Evolutionary conservation across 2,888 invertebrate species (phyloP).

Genomic region (Chalcis sispes): DNA sequence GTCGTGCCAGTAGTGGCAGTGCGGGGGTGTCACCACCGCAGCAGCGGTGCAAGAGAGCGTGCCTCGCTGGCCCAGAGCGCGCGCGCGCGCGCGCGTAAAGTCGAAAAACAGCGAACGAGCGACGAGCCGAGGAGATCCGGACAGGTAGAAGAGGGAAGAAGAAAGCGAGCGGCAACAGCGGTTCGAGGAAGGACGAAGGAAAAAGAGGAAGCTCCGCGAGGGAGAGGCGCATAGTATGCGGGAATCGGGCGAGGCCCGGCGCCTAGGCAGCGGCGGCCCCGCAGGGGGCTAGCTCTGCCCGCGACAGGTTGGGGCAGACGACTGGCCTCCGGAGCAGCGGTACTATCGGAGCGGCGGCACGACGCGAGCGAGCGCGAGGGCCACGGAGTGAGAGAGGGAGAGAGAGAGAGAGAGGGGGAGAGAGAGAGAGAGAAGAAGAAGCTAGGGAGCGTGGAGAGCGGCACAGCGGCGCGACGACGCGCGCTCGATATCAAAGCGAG

Average conservation of each 20-base stretch:
- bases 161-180: conserved; percentile 27
- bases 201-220: conserved; percentile 51
- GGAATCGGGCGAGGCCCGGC: conserved; percentile 69
- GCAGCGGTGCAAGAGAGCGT: neutral
- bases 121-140: no score
- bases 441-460: conserved; percentile 21
- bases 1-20: conserved; percentile 17
- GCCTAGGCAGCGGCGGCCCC: conserved; percentile 69
- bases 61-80: conserved; percentile 10
- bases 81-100: no score
- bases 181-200: conserved; percentile 48
- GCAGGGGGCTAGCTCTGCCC: conserved; percentile 59
- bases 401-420: conserved; percentile 22
- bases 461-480: conserved; percentile 19
- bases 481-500: conserved; percentile 39
- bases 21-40: conserved; percentile 5
- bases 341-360: no score
- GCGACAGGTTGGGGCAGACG: neutral
- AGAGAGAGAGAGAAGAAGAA: neutral
- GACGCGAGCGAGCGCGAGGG: no score
- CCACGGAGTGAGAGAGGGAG: no score
- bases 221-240: conserved; percentile 65
- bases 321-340: neutral
- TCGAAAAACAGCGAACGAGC: no score
- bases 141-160: conserved; percentile 18